These are phyloP conservation scores for Philonicus albiceps DNA, from an alignment of 2,888 invertebrate species.

Conservation along the genomic window DNA sequence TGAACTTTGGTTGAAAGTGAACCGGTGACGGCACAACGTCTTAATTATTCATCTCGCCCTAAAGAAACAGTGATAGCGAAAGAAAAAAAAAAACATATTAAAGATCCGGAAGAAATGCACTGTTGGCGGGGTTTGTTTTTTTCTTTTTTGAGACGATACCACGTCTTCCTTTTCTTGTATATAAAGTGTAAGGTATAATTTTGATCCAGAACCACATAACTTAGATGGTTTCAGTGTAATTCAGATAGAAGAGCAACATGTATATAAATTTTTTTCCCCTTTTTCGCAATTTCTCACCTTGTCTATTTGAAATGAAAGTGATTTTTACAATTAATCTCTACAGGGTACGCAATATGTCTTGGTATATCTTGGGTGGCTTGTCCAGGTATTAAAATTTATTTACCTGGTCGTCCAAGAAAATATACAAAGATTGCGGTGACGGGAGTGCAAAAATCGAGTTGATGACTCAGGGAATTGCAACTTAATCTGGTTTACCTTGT, in stretches of 20 bases:
- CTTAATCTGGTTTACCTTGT: conserved; percentile 26
- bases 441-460: background rate
- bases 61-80: background rate
- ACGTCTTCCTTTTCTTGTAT: background rate
- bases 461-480: background rate
- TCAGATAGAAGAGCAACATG: background rate
- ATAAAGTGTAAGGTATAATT: background rate
- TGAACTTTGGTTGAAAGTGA: background rate
- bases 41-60: background rate
- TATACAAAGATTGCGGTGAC: background rate
- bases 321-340: background rate
- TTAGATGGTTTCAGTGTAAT: background rate
- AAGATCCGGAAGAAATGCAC: background rate
- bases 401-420: background rate
- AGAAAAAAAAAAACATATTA: background rate
- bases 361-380: background rate
- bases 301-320: background rate
- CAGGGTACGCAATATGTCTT: background rate
- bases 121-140: background rate
- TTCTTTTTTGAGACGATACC: background rate
- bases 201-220: background rate
- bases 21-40: background rate
- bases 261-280: background rate
- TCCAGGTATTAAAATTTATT: background rate
- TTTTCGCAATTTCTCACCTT: background rate